Percentiles rank a stretch among this genome's conserved stretches.
phyloP scores from a whole-genome alignment of 2,888 invertebrate genomes.

The Meiosimyza platycephala region DNA sequence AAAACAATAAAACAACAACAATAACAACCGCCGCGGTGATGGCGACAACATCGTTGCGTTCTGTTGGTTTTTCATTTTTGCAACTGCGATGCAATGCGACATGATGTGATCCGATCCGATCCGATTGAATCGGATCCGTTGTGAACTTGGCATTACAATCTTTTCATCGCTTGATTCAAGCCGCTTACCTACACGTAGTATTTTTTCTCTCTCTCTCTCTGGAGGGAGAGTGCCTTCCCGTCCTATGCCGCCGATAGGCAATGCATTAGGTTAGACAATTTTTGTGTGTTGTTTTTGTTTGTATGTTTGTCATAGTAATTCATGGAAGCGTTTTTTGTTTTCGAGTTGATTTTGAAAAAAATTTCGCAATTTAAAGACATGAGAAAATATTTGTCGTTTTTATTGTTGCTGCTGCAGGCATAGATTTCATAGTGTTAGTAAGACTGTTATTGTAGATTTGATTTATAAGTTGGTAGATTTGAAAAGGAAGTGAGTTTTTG shows the following conservation, averaged over 20 bases:
- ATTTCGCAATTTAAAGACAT: conserved; percentile 12
- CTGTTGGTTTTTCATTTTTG: conserved; percentile 10
- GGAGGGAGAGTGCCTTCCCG: not conserved
- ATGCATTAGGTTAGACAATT: not conserved
- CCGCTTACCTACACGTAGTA: not conserved
- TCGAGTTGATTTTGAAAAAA: too few relatives aligned
- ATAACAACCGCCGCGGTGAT: conserved; percentile 42
- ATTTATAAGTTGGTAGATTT: too few relatives aligned
- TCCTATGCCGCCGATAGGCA: not conserved
- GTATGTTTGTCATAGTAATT: too few relatives aligned
- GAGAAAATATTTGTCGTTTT: conserved; percentile 27
- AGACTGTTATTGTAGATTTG: too few relatives aligned
- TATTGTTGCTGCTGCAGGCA: not conserved
- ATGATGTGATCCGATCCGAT: not conserved
- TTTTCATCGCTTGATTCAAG: not conserved
- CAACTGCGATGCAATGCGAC: conserved; percentile 12
- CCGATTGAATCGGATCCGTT: conserved; percentile 29
- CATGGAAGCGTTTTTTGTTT: too few relatives aligned
- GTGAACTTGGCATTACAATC: conserved; percentile 30
- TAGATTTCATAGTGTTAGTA: too few relatives aligned
- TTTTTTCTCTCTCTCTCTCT: not conserved
- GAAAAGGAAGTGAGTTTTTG: too few relatives aligned
- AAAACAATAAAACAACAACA: conserved; percentile 28
- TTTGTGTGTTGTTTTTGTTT: too few relatives aligned
- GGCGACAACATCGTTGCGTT: conserved; percentile 41